phyloP scores from a whole-genome alignment of 1,140 invertebrate species.

The Calliphora vicina region DNA sequence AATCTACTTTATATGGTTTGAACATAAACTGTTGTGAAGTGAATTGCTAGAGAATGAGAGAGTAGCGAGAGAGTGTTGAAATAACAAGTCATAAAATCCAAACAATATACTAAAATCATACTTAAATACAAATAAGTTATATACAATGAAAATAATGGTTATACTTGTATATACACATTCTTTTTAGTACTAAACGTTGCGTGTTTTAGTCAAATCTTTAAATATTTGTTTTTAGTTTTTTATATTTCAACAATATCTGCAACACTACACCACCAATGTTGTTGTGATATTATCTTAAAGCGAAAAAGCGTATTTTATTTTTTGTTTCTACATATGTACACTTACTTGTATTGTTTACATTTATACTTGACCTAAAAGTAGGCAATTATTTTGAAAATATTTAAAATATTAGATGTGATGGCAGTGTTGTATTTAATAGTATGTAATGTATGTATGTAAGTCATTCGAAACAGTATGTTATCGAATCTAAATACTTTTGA shows the following conservation, averaged over 20 bases:
- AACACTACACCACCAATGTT: neutral
- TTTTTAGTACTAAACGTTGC: neutral
- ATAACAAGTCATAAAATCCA: neutral
- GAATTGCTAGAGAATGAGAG: too few species aligned
- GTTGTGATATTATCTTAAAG: neutral
- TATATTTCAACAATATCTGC: conserved; percentile 7
- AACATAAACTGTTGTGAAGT: neutral
- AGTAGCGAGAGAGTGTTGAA: neutral
- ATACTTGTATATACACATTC: neutral
- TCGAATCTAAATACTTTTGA: too few species aligned
- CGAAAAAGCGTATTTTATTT: neutral
- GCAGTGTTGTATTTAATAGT: too few species aligned
- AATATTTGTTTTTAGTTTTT: neutral
- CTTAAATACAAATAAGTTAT: neutral
- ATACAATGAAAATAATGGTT: neutral
- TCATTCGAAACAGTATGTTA: too few species aligned
- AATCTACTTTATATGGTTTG: neutral
- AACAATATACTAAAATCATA: neutral
- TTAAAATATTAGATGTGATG: too few species aligned
- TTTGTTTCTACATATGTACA: too few species aligned
- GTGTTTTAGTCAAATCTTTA: neutral
- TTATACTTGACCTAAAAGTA: conserved; percentile 10
- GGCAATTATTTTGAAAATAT: neutral
- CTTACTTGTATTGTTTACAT: neutral
- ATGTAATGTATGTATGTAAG: too few species aligned